phyloP scores from a whole-genome alignment of 1,140 invertebrate genomes.

The Pararge aegeria region DNA sequence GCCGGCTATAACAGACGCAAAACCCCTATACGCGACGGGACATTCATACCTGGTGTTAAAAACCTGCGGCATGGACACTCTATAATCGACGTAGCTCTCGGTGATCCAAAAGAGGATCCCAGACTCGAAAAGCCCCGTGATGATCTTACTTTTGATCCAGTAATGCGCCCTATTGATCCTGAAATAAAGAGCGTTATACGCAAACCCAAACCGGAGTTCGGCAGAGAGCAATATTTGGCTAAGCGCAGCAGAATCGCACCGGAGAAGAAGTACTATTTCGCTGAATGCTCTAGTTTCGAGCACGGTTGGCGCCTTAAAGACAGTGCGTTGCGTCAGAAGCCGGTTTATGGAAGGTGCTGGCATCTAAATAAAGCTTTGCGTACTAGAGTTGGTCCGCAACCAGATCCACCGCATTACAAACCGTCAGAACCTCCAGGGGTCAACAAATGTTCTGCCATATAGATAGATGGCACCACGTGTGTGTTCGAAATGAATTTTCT shows the following conservation, averaged over 20 bases:
- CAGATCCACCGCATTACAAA: conserved; percentile 56
- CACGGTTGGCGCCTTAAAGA: conserved; percentile 60
- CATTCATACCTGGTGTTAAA: conserved; percentile 40
- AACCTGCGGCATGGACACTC: conserved; percentile 48
- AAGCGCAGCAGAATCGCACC: conserved; percentile 40
- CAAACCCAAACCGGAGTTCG: conserved; percentile 52
- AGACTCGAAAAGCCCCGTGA: conserved; percentile 39
- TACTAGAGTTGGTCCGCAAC: conserved; percentile 52
- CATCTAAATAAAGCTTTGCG: conserved; percentile 42
- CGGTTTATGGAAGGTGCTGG: conserved; percentile 44
- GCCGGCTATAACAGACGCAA: conserved; percentile 41
- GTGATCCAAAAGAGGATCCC: conserved; percentile 48
- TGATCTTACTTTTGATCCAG: conserved; percentile 43
- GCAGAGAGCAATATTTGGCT: conserved; percentile 43
- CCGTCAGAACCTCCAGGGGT: conserved; percentile 37
- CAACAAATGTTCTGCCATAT: conserved; percentile 41
- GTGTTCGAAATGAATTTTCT: neutral
- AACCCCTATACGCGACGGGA: conserved; percentile 41
- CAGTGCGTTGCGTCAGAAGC: conserved; percentile 37
- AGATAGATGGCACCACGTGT: conserved; percentile 28
- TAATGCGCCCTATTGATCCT: conserved; percentile 55
- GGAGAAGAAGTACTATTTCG: conserved; percentile 56
- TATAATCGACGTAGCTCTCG: conserved; percentile 45
- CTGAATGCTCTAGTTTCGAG: conserved; percentile 46
- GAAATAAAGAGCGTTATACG: conserved; percentile 44